Evolutionary conservation across 2,797 vertebrate species (phyloP).

Genomic region (Onychomys torridus): DNA sequence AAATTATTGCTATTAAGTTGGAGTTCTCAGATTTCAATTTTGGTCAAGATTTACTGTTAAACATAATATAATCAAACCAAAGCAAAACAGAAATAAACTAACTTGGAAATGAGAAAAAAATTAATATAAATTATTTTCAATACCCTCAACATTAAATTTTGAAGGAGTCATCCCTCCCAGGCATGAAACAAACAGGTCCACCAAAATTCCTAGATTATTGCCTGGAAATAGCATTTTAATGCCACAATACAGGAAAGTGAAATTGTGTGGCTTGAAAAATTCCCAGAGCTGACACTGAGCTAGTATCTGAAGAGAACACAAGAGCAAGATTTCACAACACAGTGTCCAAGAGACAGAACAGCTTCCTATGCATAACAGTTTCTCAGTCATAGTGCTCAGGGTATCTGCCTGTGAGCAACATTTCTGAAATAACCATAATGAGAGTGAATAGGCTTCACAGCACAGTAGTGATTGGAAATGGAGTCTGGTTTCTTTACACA

Average conservation of each 20-base stretch:
- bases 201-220: neutral
- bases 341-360: neutral
- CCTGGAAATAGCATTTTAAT: neutral
- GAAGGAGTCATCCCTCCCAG: neutral
- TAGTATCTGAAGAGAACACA: neutral
- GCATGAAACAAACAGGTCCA: neutral
- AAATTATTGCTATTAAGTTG: neutral
- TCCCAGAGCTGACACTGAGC: neutral
- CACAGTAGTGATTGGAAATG: neutral
- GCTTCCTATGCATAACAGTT: neutral
- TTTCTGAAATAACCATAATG: neutral
- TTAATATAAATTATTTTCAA: neutral
- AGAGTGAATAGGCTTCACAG: neutral
- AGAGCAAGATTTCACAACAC: neutral
- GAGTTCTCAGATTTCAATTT: neutral
- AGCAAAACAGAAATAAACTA: neutral
- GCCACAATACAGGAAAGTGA: neutral
- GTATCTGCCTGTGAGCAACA: neutral
- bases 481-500: neutral
- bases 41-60: neutral
- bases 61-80: neutral
- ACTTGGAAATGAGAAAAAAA: neutral
- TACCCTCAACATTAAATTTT: neutral
- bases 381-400: neutral
- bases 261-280: neutral